Percentiles rank a stretch among this genome's conserved stretches.
phyloP scores from a whole-genome alignment of 1,140 invertebrate species.

The Cyrtorhinus lividipennis region DNA sequence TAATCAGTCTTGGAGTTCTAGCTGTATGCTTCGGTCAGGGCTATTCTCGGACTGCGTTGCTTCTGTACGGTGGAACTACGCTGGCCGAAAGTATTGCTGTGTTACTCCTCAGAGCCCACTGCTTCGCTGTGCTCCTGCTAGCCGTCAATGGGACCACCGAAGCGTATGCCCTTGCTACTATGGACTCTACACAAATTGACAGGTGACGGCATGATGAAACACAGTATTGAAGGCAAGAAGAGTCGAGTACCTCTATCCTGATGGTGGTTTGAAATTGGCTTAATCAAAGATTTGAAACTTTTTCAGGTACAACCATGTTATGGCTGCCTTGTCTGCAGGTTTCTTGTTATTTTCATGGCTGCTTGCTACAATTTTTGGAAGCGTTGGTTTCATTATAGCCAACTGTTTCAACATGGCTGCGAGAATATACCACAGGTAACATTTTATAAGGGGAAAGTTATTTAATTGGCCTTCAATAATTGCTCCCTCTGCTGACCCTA shows the following conservation, averaged over 20 bases:
- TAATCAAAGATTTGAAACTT: too few species aligned
- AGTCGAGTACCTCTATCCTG: too few species aligned
- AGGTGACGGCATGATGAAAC: too few species aligned
- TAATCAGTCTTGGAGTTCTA: constrained; percentile 68
- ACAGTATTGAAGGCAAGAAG: too few species aligned
- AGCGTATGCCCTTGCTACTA: constrained; percentile 91
- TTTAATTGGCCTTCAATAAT: too few species aligned
- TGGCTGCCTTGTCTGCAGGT: constrained; percentile 74
- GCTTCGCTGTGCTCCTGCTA: constrained; percentile 73
- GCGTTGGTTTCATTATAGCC: constrained; percentile 84
- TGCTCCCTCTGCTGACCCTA: too few species aligned
- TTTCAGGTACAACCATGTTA: constrained; percentile 68
- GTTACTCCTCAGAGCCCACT: constrained; percentile 70
- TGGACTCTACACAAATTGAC: constrained; percentile 73
- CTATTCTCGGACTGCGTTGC: constrained; percentile 68
- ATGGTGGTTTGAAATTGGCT: too few species aligned
- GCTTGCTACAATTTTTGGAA: constrained; percentile 63
- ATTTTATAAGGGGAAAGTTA: too few species aligned
- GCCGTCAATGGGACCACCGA: constrained; percentile 93
- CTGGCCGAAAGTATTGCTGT: constrained; percentile 51
- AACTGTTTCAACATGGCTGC: constrained; percentile 87
- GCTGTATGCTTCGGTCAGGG: constrained; percentile 80
- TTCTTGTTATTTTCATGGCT: constrained; percentile 70
- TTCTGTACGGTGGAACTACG: constrained; percentile 73
- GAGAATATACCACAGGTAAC: constrained; percentile 58